A percentile compares a stretch with the other conserved stretches of the same genome.
These are phyloP conservation scores for Cylloceria caligata DNA, from an alignment of 2,888 invertebrate genomes.

Conservation along the genomic window DNA sequence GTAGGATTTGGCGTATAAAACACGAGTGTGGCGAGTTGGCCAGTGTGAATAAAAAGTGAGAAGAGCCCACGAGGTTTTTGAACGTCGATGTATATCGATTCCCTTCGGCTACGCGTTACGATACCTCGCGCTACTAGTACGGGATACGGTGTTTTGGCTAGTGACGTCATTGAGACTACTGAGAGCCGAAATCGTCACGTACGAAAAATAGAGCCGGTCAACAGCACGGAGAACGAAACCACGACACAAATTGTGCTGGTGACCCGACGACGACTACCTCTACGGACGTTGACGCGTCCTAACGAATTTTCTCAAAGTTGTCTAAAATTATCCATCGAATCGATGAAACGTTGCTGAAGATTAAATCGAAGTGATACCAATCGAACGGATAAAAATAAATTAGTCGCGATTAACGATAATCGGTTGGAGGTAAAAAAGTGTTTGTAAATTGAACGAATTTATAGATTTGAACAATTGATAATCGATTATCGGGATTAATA, in stretches of 20 bases:
- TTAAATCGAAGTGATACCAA: too few relatives aligned
- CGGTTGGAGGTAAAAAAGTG: too few relatives aligned
- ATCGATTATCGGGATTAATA: too few relatives aligned
- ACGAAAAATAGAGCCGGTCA: conserved; percentile 45
- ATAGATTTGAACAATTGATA: too few relatives aligned
- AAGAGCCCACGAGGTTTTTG: neutral
- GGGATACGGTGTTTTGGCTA: conserved; percentile 72
- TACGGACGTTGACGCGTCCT: too few relatives aligned
- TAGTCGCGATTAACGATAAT: too few relatives aligned
- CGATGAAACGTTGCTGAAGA: too few relatives aligned
- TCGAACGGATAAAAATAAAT: too few relatives aligned
- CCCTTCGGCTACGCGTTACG: conserved; percentile 15
- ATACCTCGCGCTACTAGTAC: conserved; percentile 29
- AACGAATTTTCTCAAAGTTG: neutral
- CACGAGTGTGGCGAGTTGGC: neutral
- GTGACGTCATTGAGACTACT: conserved; percentile 71
- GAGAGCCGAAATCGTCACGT: conserved; percentile 71
- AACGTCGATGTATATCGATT: neutral
- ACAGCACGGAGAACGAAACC: neutral
- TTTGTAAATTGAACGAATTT: too few relatives aligned
- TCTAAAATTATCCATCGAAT: too few relatives aligned
- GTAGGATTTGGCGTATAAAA: conserved; percentile 4
- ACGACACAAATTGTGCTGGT: conserved; percentile 1
- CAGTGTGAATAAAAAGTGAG: conserved; percentile 7
- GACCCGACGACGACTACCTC: neutral